Evolutionary conservation across 2,113 vertebrate genomes (phyloP).

Genomic region (Oryzias melastigma): DNA sequence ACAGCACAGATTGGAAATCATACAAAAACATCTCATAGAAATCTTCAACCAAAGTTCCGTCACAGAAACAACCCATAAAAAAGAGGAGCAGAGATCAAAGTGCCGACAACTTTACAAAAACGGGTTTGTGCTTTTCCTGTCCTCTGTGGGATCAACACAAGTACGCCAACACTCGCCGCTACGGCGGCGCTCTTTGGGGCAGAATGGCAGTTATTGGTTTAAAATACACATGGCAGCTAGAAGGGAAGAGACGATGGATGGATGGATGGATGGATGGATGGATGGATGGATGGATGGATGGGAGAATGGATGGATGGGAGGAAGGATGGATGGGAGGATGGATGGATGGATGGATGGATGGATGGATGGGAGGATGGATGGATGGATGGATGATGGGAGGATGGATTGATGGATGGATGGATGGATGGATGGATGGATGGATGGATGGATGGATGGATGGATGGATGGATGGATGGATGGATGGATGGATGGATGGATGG

Average conservation of each 20-base stretch:
- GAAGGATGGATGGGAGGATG: too few species aligned
- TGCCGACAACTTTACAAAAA: constrained; percentile 69
- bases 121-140: constrained; percentile 71
- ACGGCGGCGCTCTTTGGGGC: constrained; percentile 31
- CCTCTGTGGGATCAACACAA: constrained; percentile 32
- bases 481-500: too few species aligned
- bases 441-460: too few species aligned
- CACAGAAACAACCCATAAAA: constrained; percentile 69
- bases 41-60: constrained; percentile 65
- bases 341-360: too few species aligned
- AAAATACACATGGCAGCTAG: constrained; percentile 41
- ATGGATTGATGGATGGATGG: too few species aligned
- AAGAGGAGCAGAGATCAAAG: constrained; percentile 63
- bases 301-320: constrained; percentile 26
- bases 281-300: too few species aligned
- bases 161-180: constrained; percentile 16
- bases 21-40: constrained; percentile 60
- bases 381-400: too few species aligned
- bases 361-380: too few species aligned
- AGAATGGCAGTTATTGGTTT: constrained; percentile 71
- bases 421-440: too few species aligned
- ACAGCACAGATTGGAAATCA: constrained; percentile 57
- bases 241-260: too few species aligned
- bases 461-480: too few species aligned
- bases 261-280: too few species aligned